Conservation (phyloP, 2,797 vertebrate genomes). For the Myotis findleyi region DNA sequence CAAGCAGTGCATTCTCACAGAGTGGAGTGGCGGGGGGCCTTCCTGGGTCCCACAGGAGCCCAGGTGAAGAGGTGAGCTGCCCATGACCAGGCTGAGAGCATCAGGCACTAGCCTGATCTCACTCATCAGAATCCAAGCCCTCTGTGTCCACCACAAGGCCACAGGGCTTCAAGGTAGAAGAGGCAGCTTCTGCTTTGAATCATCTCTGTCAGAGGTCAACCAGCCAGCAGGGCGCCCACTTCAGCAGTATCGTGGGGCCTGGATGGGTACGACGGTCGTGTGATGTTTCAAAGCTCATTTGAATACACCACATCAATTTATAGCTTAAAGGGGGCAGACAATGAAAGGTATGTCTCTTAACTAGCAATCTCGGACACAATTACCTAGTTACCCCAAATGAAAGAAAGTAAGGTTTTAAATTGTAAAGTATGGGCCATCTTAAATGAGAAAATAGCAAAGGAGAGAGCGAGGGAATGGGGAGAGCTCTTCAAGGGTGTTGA, state of each 20-base stretch:
- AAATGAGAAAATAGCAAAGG: neutral
- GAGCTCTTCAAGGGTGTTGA: neutral
- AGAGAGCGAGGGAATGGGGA: neutral
- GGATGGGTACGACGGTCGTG: accelerated
- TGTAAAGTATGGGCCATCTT: neutral
- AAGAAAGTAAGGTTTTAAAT: slow-evolving; percentile 59
- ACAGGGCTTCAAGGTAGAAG: neutral
- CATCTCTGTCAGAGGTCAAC: neutral
- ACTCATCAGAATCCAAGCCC: neutral
- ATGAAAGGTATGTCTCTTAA: neutral
- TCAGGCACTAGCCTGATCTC: too few relatives aligned
- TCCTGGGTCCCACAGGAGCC: neutral
- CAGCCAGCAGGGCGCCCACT: neutral
- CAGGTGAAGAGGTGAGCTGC: neutral
- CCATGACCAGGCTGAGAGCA: accelerated
- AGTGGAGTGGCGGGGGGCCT: accelerated
- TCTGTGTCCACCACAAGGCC: accelerated
- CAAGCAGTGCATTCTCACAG: neutral
- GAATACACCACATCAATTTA: neutral
- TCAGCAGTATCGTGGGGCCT: accelerated
- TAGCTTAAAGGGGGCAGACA: neutral
- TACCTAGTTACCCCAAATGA: slow-evolving; percentile 42
- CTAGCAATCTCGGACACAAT: slow-evolving; percentile 38
- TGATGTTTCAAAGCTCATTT: neutral
- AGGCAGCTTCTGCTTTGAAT: accelerated